phyloP scores from a whole-genome alignment of 2,797 vertebrate species.

The Alauda arvensis region DNA sequence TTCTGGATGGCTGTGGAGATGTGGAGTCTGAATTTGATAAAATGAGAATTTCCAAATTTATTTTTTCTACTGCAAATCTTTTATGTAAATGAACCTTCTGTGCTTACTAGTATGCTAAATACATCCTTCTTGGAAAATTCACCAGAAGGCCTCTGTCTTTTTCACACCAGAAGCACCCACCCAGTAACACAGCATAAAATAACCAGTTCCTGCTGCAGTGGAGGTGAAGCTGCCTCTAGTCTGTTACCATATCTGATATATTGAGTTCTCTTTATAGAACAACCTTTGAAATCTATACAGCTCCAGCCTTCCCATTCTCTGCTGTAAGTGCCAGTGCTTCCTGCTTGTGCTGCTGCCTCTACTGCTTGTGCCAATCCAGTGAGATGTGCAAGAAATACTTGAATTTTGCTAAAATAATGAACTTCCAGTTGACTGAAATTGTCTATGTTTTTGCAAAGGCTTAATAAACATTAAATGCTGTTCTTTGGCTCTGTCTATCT shows the following conservation, averaged over 20 bases:
- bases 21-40: background rate
- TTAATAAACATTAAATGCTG: constrained; percentile 29
- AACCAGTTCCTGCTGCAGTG: background rate
- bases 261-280: constrained; percentile 5
- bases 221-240: background rate
- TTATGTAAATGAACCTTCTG: constrained; percentile 40
- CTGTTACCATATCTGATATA: background rate
- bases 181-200: constrained; percentile 15
- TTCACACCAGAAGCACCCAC: constrained; percentile 24
- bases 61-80: constrained; percentile 40
- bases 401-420: background rate
- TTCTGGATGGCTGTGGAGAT: background rate
- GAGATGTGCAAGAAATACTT: constrained; percentile 21
- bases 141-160: constrained; percentile 15
- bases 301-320: background rate
- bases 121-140: constrained; percentile 9
- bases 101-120: constrained; percentile 7
- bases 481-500: background rate
- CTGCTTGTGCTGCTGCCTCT: background rate
- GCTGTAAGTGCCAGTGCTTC: constrained; percentile 8
- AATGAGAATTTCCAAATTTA: constrained; percentile 8
- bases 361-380: background rate
- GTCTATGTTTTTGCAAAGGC: constrained; percentile 16
- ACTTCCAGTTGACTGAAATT: constrained; percentile 7
- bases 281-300: constrained; percentile 19